Conservation (phyloP, 2,888 invertebrate species). For the Adelognathus sp. region DNA sequence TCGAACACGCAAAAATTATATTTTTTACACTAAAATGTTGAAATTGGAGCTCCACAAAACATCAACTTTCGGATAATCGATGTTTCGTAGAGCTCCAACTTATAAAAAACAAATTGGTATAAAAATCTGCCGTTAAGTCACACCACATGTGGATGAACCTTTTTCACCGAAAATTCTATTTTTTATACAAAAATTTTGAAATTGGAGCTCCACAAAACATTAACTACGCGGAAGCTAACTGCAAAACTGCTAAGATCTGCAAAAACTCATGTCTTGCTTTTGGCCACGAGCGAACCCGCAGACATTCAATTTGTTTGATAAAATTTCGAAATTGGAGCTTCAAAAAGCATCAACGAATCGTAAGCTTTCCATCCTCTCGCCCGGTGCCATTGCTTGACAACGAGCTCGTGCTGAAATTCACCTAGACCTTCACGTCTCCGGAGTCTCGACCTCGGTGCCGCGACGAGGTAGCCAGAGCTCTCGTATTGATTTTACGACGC, state of each 20-base stretch:
- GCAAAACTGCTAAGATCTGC: no score
- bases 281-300: no score
- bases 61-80: no score
- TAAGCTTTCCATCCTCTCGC: not conserved
- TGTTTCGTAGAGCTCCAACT: not conserved
- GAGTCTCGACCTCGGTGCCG: conserved; percentile 15
- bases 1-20: not conserved
- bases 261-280: no score
- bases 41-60: not conserved
- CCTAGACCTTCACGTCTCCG: conserved; percentile 5
- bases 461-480: not conserved
- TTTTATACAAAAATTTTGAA: not conserved
- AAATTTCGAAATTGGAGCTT: no score
- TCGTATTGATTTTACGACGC: conserved; percentile 35
- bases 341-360: not conserved
- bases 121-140: no score
- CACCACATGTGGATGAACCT: no score
- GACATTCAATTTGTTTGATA: no score
- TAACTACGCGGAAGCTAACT: no score
- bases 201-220: not conserved
- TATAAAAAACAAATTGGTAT: no score
- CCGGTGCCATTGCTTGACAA: not conserved
- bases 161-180: not conserved
- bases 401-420: not conserved
- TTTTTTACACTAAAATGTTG: not conserved